Evolutionary conservation across 2,113 vertebrate genomes (phyloP), one percentile per base, ranked within the genome.

Genomic region (Fulica atra): DNA sequence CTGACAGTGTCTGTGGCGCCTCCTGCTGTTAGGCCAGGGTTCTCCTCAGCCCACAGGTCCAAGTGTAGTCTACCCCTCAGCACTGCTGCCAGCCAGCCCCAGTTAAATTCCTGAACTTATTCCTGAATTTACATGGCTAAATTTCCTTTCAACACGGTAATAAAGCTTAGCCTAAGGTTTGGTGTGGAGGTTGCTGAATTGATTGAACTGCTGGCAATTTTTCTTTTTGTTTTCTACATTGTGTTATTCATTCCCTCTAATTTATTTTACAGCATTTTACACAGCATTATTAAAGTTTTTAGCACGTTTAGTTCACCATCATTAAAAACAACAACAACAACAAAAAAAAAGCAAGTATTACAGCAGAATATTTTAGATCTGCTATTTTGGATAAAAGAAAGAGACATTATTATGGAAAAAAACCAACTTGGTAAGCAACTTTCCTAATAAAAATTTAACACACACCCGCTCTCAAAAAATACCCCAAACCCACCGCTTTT

Each of bases 1-100:
- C 21, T 79, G 12, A 5, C 2, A 4, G 44, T 54, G 38, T 38
- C 23, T 3, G 0, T 0, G 0, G n/a, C 2, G 0, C 24, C 44
- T 7, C 0, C 18, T 63, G 20, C 36, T 86, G 2, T 48, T 59
- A 17, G 57, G 11, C 8, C 14, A 6, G 19, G 9, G 15, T 7
- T 14, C 13, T 29, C 8, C 9, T 7, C 28, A 42, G 33, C 24
- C 29, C 20, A 24, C 28, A 46, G 24, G 29, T 10, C 10, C 28
- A 17, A 38, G 18, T 15, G 18, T 3, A 36, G 48, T 12, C 16
- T 18, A 50, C 16, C 16, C 20, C 7, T 19, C 5, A 13, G 23
- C 29, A 46, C 26, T 33, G 44, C 18, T 10, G 2, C 11, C 29
- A 74, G 64, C 8, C 36, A 63, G 35, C 9, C 26, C 20, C 42